Base-by-base conservation (phyloP, 2,888 invertebrate species). In the Epiblema foenella region DNA sequence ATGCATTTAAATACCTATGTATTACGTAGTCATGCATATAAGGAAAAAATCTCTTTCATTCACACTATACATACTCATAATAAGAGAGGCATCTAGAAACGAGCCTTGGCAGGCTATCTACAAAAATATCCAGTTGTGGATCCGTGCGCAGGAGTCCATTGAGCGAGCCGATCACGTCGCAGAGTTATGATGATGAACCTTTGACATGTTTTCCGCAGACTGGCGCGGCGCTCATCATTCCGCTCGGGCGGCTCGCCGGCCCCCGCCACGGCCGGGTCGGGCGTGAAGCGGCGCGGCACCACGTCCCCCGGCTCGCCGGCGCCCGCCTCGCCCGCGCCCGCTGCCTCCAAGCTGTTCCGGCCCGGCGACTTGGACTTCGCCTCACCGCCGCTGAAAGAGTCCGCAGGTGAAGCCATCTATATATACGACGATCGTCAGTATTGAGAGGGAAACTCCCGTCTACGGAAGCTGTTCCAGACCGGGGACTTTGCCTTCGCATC, bases 221-320 rank as follows among this genome's bases (percentile, higher is more conserved):
- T 96, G 82, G 95, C 96, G 9, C 92, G 96, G 46, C 94, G 96
- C 57, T 96, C 95, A 0, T 95, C 96, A 24, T 95, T 96, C 88
- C 94, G 96, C 69, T 88, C 94, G n/a, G 84, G 87, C 8, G 85
- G 87, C 3, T 84, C 89, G 42, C 63, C 72, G 51, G 78, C 83
- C 2, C 75, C 94, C 46, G 84, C 86, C 10, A 33, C 33, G 33
- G 33, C 37, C 20, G 42, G 46, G 46, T 5, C n/a, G 20, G 92
- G 91, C 58, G 91, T 92, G 80, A 93, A 93, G 84, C 86, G 93
- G 24, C 91, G 93, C 78, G 91, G 91, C 73, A 91, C 90, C 52
- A 91, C 91, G 9, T 46, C 60, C 11, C 60, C 60, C 73, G 83
- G 85, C 59, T 90, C 91, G 7, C 91, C 93, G 58, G 90, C 93